phyloP scores from a whole-genome alignment of 2,888 invertebrate genomes.

The Boloria selene region DNA sequence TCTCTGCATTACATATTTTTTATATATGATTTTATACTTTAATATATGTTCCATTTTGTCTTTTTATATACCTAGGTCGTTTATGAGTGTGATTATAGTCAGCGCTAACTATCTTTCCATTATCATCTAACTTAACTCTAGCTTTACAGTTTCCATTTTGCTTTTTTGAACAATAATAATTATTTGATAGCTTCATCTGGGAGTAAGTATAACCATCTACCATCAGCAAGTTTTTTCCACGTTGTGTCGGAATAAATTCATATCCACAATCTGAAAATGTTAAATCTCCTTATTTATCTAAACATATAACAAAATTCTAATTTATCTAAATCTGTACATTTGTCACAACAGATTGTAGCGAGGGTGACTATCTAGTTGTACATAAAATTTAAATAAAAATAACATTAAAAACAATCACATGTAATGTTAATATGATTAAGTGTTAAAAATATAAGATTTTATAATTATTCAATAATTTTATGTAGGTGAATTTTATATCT shows the following conservation, averaged over 20 bases:
- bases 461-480: too few species aligned
- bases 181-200: constrained; percentile 37
- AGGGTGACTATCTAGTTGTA: too few species aligned
- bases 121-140: constrained; percentile 42
- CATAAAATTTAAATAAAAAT: neutral
- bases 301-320: too few species aligned
- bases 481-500: too few species aligned
- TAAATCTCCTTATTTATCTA: neutral
- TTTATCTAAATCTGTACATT: too few species aligned
- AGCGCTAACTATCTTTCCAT: constrained; percentile 39
- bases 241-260: constrained; percentile 39
- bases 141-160: constrained; percentile 45
- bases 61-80: constrained; percentile 34
- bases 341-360: too few species aligned
- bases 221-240: constrained; percentile 47
- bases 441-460: too few species aligned
- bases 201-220: constrained; percentile 50
- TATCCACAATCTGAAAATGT: constrained; percentile 31
- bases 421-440: too few species aligned
- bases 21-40: constrained; percentile 15
- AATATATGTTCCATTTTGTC: constrained; percentile 31
- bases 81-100: constrained; percentile 34
- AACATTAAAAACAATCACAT: too few species aligned
- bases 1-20: too few species aligned
- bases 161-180: constrained; percentile 42